Evolutionary conservation across 2,113 vertebrate species (phyloP).

Genomic region (Atherinomorus stipes): DNA sequence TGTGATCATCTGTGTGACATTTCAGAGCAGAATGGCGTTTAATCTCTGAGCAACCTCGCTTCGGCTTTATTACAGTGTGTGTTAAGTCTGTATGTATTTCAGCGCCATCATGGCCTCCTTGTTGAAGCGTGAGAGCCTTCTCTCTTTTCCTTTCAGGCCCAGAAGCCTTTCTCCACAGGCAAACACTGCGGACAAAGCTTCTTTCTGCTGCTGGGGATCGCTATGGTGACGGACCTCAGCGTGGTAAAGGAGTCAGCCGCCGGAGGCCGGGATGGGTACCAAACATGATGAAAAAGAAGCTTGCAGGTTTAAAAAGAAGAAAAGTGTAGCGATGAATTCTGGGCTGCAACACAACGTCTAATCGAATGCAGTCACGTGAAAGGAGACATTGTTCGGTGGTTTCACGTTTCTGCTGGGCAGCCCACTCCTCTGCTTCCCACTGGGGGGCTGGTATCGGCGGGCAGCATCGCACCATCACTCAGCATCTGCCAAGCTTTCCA

Average conservation of each 20-base stretch:
- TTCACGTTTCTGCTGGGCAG: conserved; percentile 18
- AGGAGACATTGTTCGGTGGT: conserved; percentile 32
- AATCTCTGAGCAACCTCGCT: not conserved
- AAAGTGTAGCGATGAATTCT: not conserved
- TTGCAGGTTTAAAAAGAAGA: not conserved
- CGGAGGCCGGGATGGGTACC: conserved; percentile 46
- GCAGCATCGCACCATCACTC: conserved; percentile 13
- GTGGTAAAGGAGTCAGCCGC: conserved; percentile 23
- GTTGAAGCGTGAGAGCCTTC: conserved; percentile 63
- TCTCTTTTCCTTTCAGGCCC: conserved; percentile 54
- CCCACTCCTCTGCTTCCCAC: conserved; percentile 29
- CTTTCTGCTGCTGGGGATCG: conserved; percentile 59
- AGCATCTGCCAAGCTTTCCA: conserved; percentile 48
- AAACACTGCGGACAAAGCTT: conserved; percentile 69
- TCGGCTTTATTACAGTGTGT: conserved; percentile 5
- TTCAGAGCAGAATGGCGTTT: too few species aligned
- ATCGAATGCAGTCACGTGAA: conserved; percentile 19
- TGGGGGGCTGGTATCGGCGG: conserved; percentile 25
- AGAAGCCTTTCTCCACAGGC: conserved; percentile 49
- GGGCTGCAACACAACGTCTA: not conserved
- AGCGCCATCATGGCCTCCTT: conserved; percentile 58
- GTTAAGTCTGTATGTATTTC: conserved; percentile 49
- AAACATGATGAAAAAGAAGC: conserved; percentile 35
- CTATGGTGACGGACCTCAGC: conserved; percentile 62
- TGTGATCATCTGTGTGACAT: too few species aligned